These are phyloP conservation scores for pig (Sus scrofa) DNA, from an alignment of 2,113 vertebrate genomes.

Conservation along the genomic window T2T-Sscrofa CM000812.6:139702501-139703000, in stretches of 20 bases:
- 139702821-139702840: too few relatives aligned
- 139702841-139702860: too few relatives aligned
- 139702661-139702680: conserved; percentile 7
- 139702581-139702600: too few relatives aligned
- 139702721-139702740: conserved; percentile 8
- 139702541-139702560: too few relatives aligned
- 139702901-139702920: not conserved
- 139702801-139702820: not conserved
- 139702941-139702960: not conserved
- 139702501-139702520: not conserved
- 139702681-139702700: conserved; percentile 55
- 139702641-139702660: not conserved
- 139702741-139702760: not conserved
- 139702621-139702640: too few relatives aligned
- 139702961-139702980: conserved; percentile 28
- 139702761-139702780: conserved; percentile 15
- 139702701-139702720: conserved; percentile 53
- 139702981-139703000: not conserved
- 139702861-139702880: conserved; percentile 26
- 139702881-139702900: conserved; percentile 2
- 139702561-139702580: too few relatives aligned
- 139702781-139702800: conserved; percentile 39
- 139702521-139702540: too few relatives aligned
- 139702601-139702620: too few relatives aligned
- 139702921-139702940: not conserved